phyloP scores from a whole-genome alignment of 2,888 invertebrate species.

The Helicoverpa assulta region DNA sequence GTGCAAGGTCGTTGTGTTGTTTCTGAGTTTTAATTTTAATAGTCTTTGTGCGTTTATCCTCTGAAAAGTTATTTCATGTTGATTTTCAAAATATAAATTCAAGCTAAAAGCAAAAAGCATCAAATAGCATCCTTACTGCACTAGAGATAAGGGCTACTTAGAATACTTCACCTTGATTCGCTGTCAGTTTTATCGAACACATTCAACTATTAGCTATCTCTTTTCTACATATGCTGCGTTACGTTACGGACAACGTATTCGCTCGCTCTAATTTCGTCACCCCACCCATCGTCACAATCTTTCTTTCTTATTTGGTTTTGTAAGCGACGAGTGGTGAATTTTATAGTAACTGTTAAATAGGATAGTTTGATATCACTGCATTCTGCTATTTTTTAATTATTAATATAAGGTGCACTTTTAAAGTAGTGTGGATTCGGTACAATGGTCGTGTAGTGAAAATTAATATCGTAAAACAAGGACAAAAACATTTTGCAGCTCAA shows the following conservation, averaged over 20 bases:
- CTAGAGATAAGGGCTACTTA: constrained; percentile 19
- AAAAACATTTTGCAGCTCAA: constrained; percentile 81
- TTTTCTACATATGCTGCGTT: constrained; percentile 58
- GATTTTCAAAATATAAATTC: constrained; percentile 8
- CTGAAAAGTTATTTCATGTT: constrained; percentile 13
- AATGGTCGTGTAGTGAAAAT: constrained; percentile 52
- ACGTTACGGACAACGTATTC: constrained; percentile 55
- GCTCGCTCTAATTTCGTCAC: constrained; percentile 72
- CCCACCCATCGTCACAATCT: constrained; percentile 74
- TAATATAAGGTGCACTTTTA: constrained; percentile 18
- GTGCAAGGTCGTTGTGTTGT: not conserved
- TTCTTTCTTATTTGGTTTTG: constrained; percentile 74
- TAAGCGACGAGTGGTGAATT: constrained; percentile 67
- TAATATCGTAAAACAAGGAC: constrained; percentile 79
- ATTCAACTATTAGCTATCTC: constrained; percentile 73
- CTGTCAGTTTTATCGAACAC: constrained; percentile 69
- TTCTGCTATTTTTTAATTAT: constrained; percentile 23
- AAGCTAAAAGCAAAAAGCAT: not conserved
- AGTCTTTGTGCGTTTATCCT: not conserved
- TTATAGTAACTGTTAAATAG: constrained; percentile 51
- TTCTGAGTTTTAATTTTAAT: no score
- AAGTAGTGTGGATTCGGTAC: constrained; percentile 30
- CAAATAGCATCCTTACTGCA: not conserved
- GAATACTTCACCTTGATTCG: constrained; percentile 26
- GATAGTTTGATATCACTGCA: constrained; percentile 21